phyloP scores from a whole-genome alignment of 2,113 vertebrate genomes.

The Burhinus bistriatus region DNA sequence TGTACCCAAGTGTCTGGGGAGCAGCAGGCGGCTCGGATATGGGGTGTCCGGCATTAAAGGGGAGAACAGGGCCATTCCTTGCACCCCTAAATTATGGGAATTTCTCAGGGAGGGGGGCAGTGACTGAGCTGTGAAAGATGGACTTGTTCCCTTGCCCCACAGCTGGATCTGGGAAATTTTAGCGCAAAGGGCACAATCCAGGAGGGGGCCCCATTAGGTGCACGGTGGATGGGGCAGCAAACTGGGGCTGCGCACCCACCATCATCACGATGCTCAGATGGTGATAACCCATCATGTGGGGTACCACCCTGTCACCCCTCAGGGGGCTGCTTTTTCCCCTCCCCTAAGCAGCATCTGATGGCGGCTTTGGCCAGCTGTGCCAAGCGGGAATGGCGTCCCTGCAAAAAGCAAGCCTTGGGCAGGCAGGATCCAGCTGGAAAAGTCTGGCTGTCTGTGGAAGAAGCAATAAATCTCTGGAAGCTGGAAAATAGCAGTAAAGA shows the following conservation, averaged over 20 bases:
- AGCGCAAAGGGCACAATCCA: not conserved
- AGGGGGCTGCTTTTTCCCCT: not conserved
- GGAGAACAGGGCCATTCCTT: accelerated
- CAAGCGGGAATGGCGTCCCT: not conserved
- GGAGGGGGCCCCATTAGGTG: not conserved
- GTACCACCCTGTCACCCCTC: not conserved
- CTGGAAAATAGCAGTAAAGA: conserved; percentile 11
- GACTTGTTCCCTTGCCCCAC: not conserved
- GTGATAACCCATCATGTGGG: accelerated
- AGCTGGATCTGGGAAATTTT: not conserved
- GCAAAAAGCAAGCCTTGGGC: not conserved
- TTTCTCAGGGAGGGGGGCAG: not conserved
- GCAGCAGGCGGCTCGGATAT: not conserved
- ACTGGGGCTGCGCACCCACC: not conserved
- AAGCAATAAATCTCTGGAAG: conserved; percentile 53
- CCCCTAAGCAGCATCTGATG: accelerated
- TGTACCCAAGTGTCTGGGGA: accelerated
- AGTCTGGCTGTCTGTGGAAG: conserved; percentile 25
- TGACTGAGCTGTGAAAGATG: not conserved
- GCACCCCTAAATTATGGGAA: not conserved
- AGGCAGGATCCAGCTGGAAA: conserved; percentile 53
- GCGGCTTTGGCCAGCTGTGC: accelerated
- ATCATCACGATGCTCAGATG: accelerated
- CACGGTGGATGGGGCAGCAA: not conserved
- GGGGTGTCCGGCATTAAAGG: accelerated